Evolutionary conservation across 2,888 invertebrate species (phyloP).

Genomic region (Chloromyia formosa): DNA sequence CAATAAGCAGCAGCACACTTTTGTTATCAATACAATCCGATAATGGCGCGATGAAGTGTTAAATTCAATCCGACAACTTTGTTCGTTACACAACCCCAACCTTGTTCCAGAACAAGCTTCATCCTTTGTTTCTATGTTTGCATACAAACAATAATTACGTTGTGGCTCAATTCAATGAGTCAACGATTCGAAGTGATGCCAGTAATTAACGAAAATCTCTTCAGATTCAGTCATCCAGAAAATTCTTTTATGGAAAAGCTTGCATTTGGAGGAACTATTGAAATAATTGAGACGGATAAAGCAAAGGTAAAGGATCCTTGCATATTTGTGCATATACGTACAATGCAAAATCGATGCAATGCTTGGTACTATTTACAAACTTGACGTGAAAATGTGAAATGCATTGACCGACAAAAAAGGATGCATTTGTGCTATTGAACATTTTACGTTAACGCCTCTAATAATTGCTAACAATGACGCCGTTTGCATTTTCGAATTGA

Average conservation of each 20-base stretch:
- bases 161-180: not conserved
- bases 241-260: constrained; percentile 4
- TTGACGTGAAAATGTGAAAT: not conserved
- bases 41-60: constrained; percentile 6
- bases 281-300: not conserved
- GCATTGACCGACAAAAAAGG: not conserved
- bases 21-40: constrained; percentile 5
- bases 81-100: not conserved
- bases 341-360: not conserved
- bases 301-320: too few relatives aligned
- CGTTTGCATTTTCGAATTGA: not conserved
- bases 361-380: not conserved
- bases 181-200: constrained; percentile 30
- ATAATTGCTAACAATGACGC: constrained; percentile 15
- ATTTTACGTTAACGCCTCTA: constrained; percentile 18
- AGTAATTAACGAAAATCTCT: constrained; percentile 29
- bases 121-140: constrained; percentile 23
- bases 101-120: not conserved
- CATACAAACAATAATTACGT: constrained; percentile 37
- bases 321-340: too few relatives aligned
- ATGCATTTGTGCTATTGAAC: constrained; percentile 4
- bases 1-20: constrained; percentile 19
- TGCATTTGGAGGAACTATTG: not conserved
- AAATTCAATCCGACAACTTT: constrained; percentile 20
- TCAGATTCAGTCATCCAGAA: constrained; percentile 24